These are phyloP conservation scores for Drosophila elegans DNA, from an alignment of 1,140 invertebrate genomes.

Conservation along the genomic window DNA sequence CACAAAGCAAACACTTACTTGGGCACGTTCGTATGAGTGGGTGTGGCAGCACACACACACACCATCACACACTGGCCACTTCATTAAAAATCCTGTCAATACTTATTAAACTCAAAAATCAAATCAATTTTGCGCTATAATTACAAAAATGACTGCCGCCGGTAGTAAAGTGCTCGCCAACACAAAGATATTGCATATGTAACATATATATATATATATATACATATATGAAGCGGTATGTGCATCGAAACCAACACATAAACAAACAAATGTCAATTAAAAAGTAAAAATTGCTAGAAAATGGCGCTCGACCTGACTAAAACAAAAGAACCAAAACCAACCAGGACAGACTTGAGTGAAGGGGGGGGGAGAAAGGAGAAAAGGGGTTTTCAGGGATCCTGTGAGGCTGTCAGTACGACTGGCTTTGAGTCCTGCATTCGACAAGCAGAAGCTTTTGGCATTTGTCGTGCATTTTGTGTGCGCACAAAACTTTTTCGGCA, in stretches of 20 bases:
- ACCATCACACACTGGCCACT: constrained; percentile 20
- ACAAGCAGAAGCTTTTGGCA: constrained; percentile 57
- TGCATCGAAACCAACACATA: constrained; percentile 17
- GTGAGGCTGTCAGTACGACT: constrained; percentile 17
- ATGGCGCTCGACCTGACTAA: constrained; percentile 72
- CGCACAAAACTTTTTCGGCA: constrained; percentile 65
- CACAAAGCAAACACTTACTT: constrained; percentile 19
- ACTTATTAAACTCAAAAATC: constrained; percentile 82
- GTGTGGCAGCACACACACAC: constrained; percentile 19
- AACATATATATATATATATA: constrained; percentile 11
- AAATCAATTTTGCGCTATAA: constrained; percentile 81
- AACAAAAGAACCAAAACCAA: constrained; percentile 60
- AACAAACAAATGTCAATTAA: constrained; percentile 80
- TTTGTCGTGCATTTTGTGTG: constrained; percentile 66
- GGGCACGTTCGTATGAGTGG: constrained; percentile 24
- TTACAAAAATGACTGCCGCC: constrained; percentile 78
- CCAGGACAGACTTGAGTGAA: constrained; percentile 22
- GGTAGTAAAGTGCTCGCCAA: constrained; percentile 70
- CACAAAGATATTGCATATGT: constrained; percentile 9
- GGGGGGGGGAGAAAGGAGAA: not conserved
- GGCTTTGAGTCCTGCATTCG: constrained; percentile 45
- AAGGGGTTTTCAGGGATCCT: not conserved
- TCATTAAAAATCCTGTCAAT: constrained; percentile 82
- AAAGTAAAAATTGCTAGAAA: constrained; percentile 80
- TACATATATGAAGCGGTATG: not conserved